Evolutionary conservation across 2,888 invertebrate species (phyloP).

Genomic region (Tachina lurida): DNA sequence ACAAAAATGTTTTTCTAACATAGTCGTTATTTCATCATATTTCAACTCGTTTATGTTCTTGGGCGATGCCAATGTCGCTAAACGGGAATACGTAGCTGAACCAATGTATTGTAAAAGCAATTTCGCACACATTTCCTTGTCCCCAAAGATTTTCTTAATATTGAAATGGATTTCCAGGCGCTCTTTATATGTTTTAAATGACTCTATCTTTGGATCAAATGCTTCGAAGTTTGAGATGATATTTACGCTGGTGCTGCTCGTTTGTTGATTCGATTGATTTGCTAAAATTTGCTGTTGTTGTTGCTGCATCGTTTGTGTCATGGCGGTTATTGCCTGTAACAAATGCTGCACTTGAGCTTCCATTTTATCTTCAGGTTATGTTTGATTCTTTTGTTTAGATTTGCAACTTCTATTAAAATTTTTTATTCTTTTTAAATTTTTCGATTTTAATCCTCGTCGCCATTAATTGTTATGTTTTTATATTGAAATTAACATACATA

Average conservation of each 20-base stretch:
- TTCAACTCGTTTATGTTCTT: constrained; percentile 44
- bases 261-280: constrained; percentile 7
- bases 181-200: constrained; percentile 25
- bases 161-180: constrained; percentile 20
- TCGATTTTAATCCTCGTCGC: no score
- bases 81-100: constrained; percentile 31
- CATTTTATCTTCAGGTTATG: no score
- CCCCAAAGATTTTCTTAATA: background rate
- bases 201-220: constrained; percentile 50
- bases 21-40: constrained; percentile 37
- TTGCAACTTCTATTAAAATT: no score
- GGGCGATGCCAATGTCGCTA: constrained; percentile 40
- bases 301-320: constrained; percentile 37
- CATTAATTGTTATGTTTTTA: no score
- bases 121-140: constrained; percentile 56
- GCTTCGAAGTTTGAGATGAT: constrained; percentile 39
- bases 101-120: constrained; percentile 50
- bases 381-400: no score
- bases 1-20: background rate
- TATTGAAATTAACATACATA: no score
- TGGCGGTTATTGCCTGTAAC: constrained; percentile 28
- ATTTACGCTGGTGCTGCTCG: constrained; percentile 24
- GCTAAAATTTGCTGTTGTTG: constrained; percentile 4
- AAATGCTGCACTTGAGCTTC: constrained; percentile 34
- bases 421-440: no score